Base-by-base conservation (phyloP, 1,140 invertebrate genomes). In the Hyposmocoma kahamanoa region DNA sequence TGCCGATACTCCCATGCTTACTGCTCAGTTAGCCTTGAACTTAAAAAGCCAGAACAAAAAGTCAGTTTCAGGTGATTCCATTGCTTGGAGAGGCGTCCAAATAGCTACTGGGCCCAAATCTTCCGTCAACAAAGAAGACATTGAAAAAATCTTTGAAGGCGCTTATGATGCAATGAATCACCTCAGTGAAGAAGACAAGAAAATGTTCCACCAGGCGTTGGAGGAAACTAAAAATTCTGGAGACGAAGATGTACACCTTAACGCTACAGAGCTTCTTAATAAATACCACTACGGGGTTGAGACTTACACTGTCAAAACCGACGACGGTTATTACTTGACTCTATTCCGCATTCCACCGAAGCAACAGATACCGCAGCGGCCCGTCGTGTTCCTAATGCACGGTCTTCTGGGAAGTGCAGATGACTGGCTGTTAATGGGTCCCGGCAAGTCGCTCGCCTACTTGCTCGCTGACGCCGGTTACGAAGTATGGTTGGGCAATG, bases 401-500 rank as follows among this genome's bases (percentile, higher is more conserved):
- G 92, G 92, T 11, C 59, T 93, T 1, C 66, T 91, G 4, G 88
- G 87, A n/a, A 89, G 88, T 48, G 88, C 90, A 10, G 84, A 89
- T 13, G 90, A 91, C 67, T 94, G 86, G 84, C 67, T 91, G 1
- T 57, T 90, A 5, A 87, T 87, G 68, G 84, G 88, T 22, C 87
- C 88, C 0, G 57, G 84, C 10, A 87, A 87, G 38, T 86, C 84
- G 45, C 63, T 76, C 87, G 92, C 86, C 0, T 83, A 75, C 52
- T 41, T 75, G 28, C 66, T 85, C 20, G 51, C 70, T 21, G 79
- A 94, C 54, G 77, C 84, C 30, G 91, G 91, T 18, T 94, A 89
- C 48, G 93, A 95, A 53, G 92, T 94, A 6, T 95, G 92, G 92
- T 72, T 95, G 58, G 90, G 89, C n/a, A 95, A 95, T 70, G 87